Evolutionary conservation across 2,113 vertebrate genomes (phyloP).

Genomic region (Alces alces): DNA sequence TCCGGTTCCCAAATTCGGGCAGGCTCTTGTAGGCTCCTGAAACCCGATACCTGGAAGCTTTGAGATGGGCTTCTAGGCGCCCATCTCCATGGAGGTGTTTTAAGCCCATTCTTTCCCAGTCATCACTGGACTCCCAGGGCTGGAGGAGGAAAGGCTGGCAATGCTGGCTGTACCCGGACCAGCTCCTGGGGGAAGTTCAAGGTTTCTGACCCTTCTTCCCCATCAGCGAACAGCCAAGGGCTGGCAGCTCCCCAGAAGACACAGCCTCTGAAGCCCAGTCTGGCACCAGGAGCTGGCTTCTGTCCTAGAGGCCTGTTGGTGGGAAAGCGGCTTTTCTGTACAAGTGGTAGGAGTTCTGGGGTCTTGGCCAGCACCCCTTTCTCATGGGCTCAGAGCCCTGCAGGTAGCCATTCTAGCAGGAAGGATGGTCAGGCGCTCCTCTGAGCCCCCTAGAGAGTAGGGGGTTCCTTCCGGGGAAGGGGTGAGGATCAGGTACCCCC

Average conservation of each 20-base stretch:
- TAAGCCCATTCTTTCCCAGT: not conserved
- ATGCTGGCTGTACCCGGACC: not conserved
- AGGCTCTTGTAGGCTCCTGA: not conserved
- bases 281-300: not conserved
- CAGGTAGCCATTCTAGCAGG: not conserved
- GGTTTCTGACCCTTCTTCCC: rapidly evolving
- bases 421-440: not conserved
- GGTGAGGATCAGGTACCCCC: not conserved
- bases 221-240: not conserved
- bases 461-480: not conserved
- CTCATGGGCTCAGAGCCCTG: not conserved
- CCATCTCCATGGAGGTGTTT: not conserved
- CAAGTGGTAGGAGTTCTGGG: not conserved
- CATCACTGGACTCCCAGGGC: not conserved
- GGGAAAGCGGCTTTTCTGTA: not conserved
- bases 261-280: not conserved
- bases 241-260: not conserved
- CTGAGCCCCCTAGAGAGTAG: rapidly evolving
- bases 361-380: rapidly evolving
- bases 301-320: not conserved
- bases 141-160: not conserved
- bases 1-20: not conserved
- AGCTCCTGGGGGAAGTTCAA: not conserved
- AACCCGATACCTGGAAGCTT: not conserved
- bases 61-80: too few relatives aligned